These are phyloP conservation scores for Agrilus biguttatus DNA, from an alignment of 2,888 invertebrate genomes.

Conservation along the genomic window DNA sequence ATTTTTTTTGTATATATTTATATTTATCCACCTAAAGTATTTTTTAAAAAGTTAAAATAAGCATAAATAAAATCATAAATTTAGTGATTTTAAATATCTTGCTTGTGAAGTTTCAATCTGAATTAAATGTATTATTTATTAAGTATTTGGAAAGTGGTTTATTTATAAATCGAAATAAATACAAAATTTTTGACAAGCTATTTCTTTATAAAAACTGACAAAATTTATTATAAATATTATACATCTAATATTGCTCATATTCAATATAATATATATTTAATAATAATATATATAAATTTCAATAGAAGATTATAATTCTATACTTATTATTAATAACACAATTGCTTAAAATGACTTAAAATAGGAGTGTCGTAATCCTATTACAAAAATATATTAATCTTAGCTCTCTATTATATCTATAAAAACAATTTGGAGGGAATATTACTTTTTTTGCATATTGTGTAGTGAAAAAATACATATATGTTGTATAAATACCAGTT, in stretches of 20 bases:
- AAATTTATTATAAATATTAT: constrained; percentile 27
- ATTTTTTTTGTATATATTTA: too few relatives aligned
- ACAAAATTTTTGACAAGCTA: constrained; percentile 29
- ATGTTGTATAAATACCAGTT: neutral
- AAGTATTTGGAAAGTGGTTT: too few relatives aligned
- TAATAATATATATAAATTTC: constrained; percentile 19
- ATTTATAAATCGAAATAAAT: constrained; percentile 22
- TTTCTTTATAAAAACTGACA: constrained; percentile 25
- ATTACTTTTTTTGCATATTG: constrained; percentile 12
- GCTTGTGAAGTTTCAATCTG: too few relatives aligned
- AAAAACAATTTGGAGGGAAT: constrained; percentile 28
- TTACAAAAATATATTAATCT: constrained; percentile 23
- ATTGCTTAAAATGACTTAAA: constrained; percentile 26
- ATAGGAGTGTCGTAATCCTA: constrained; percentile 21
- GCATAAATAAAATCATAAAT: too few relatives aligned
- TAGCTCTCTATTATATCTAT: constrained; percentile 16
- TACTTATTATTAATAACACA: constrained; percentile 33
- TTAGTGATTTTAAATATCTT: too few relatives aligned
- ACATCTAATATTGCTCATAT: constrained; percentile 25
- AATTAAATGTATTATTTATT: too few relatives aligned
- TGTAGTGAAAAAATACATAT: constrained; percentile 6
- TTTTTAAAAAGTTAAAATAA: too few relatives aligned
- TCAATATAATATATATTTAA: constrained; percentile 8
- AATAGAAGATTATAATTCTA: constrained; percentile 6
- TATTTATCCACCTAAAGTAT: too few relatives aligned